Conservation (phyloP, 1,140 invertebrate genomes). For the Ceratina japonica region DNA sequence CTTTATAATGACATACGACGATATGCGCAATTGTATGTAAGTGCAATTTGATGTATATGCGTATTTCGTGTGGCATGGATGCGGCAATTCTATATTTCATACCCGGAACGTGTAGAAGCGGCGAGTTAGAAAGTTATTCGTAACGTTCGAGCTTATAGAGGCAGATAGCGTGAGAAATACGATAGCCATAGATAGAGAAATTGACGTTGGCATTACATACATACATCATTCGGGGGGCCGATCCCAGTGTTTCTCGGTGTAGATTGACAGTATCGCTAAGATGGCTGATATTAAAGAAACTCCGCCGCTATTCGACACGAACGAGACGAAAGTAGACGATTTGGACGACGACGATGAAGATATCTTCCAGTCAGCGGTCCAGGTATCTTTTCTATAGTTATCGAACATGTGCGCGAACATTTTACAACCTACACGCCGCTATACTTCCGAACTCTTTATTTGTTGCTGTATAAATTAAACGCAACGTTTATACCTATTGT, state of each 20-base stretch:
- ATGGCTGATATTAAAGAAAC: conserved; percentile 84
- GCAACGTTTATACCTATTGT: neutral
- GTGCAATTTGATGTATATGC: conserved; percentile 2
- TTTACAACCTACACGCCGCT: neutral
- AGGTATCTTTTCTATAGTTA: conserved; percentile 79
- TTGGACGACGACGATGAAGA: conserved; percentile 87
- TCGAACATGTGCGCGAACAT: conserved; percentile 1
- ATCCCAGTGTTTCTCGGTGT: conserved; percentile 53
- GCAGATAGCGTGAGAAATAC: conserved; percentile 19
- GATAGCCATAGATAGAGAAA: conserved; percentile 40
- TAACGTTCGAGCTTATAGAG: neutral
- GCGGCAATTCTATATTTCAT: neutral
- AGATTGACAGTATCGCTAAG: conserved; percentile 77
- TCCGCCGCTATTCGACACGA: conserved; percentile 86
- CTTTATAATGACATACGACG: conserved; percentile 16
- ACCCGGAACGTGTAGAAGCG: neutral
- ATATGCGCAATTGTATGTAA: too few relatives aligned
- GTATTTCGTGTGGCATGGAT: neutral
- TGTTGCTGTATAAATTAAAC: conserved; percentile 16
- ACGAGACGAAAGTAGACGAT: conserved; percentile 83
- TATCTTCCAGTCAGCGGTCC: conserved; percentile 88
- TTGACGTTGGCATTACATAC: conserved; percentile 48
- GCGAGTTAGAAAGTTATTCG: conserved; percentile 16
- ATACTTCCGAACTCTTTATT: neutral
- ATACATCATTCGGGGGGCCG: conserved; percentile 59